A percentile compares a stretch with the other conserved stretches of the same genome.
Conservation (phyloP, 2,888 invertebrate species). For the Coecobrya sp. region DNA sequence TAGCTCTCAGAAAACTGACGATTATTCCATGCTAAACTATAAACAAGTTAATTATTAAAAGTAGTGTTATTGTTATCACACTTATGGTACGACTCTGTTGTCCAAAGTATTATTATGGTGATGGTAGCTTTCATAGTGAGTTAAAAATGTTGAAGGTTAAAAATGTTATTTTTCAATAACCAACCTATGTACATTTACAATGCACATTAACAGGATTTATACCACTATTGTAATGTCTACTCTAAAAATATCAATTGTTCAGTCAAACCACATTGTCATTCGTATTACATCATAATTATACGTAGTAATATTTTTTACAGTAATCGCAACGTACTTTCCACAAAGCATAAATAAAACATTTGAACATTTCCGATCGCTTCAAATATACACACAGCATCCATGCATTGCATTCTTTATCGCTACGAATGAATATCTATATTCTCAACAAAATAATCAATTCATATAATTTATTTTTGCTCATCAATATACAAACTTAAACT, state of each 20-base stretch:
- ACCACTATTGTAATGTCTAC: background rate
- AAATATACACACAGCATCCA: too few species aligned
- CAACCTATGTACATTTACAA: background rate
- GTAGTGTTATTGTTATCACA: conserved; percentile 25
- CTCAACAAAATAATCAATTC: too few species aligned
- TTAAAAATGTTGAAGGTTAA: background rate
- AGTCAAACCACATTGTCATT: conserved; percentile 67
- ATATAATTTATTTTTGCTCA: background rate
- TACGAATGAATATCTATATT: too few species aligned
- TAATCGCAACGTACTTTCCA: too few species aligned
- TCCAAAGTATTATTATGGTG: conserved; percentile 28
- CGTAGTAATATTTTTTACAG: background rate
- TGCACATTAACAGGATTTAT: too few species aligned
- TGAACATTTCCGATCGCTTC: too few species aligned
- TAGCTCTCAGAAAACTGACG: background rate
- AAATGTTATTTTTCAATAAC: background rate
- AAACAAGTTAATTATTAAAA: background rate
- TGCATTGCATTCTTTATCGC: too few species aligned
- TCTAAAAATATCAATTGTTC: background rate
- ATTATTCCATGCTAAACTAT: too few species aligned
- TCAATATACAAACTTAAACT: background rate
- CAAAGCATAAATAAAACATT: too few species aligned
- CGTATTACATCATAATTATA: background rate
- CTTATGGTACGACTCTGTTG: conserved; percentile 59
- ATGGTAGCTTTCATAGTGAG: background rate